Evolutionary conservation across 2,797 vertebrate species (phyloP).

Genomic region (Enteromius thamalakanensis): DNA sequence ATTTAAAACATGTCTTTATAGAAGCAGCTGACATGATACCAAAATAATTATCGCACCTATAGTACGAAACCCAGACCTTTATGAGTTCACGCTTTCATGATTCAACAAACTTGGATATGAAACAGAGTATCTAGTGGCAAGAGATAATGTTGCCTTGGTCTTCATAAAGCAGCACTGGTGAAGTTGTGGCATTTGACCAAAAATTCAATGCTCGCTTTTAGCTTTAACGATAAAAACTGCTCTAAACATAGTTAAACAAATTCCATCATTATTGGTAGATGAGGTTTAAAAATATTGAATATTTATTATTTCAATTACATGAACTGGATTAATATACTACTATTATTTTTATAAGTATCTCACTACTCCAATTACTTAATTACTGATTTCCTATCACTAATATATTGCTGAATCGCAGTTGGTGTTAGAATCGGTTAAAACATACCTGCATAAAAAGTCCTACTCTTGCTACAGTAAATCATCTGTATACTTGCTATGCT

Average conservation of each 20-base stretch:
- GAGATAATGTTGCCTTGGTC: background rate
- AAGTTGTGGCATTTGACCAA: background rate
- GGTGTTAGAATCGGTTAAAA: conserved; percentile 1
- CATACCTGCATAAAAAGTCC: background rate
- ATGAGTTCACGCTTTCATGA: background rate
- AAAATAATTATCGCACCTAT: background rate
- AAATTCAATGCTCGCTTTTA: conserved; percentile 2
- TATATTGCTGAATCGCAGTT: background rate
- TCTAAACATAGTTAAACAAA: conserved; percentile 1
- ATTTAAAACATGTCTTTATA: background rate
- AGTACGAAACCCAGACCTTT: background rate
- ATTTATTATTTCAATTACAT: background rate
- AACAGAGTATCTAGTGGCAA: background rate
- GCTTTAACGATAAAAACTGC: conserved; percentile 9
- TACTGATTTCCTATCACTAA: background rate
- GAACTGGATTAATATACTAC: background rate
- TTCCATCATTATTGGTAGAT: background rate
- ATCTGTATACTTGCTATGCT: background rate
- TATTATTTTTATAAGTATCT: background rate
- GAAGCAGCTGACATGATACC: background rate
- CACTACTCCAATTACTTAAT: background rate
- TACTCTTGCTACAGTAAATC: background rate
- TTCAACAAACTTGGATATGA: background rate
- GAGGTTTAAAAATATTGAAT: background rate
- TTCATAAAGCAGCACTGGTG: background rate